These are phyloP conservation scores for Ifrita kowaldi DNA, from an alignment of 2,113 vertebrate genomes.

Conservation along the genomic window DNA sequence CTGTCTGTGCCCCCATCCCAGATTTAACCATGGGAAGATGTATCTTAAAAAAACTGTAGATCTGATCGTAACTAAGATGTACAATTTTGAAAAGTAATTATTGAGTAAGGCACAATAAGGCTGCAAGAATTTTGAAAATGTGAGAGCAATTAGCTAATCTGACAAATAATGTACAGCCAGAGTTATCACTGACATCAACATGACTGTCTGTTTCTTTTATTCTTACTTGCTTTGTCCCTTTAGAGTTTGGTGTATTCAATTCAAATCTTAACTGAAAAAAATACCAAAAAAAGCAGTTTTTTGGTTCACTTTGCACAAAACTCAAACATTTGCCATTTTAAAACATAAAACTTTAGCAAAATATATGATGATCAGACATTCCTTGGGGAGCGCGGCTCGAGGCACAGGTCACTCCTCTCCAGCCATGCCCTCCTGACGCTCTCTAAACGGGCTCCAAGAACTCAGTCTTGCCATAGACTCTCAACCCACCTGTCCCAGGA, in stretches of 20 bases:
- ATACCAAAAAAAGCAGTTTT: background rate
- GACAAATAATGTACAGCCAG: background rate
- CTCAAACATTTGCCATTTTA: background rate
- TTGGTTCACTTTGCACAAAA: background rate
- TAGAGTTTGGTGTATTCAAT: background rate
- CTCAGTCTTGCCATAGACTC: background rate
- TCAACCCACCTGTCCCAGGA: background rate
- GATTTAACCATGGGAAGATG: background rate
- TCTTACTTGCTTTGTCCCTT: background rate
- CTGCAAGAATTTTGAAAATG: background rate
- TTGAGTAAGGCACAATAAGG: background rate
- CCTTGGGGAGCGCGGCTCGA: background rate
- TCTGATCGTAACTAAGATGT: accelerated
- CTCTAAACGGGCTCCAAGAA: background rate
- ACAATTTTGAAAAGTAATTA: background rate
- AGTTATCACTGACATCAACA: background rate
- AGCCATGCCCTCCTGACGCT: accelerated
- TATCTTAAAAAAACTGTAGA: background rate
- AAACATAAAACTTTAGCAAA: background rate
- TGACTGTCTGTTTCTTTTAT: background rate
- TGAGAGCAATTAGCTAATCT: background rate
- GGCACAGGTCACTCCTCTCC: background rate
- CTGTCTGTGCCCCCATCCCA: background rate
- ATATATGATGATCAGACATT: background rate
- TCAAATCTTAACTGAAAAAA: background rate